Evolutionary conservation across 2,113 vertebrate genomes (phyloP).

Genomic region (Pseudopipra pipra): DNA sequence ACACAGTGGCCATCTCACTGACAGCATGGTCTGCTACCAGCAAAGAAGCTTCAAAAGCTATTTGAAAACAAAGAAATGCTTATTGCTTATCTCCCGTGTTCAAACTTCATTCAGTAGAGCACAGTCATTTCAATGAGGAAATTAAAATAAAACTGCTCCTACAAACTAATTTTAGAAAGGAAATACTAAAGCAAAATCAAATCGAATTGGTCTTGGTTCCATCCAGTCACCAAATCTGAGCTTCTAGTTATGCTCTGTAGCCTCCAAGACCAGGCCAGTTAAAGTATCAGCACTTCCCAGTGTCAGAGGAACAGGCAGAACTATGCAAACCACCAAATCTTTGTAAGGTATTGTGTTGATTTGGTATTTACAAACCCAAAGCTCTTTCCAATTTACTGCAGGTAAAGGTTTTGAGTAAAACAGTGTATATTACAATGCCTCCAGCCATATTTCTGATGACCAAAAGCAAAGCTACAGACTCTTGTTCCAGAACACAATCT

Average conservation of each 20-base stretch:
- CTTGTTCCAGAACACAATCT: background rate
- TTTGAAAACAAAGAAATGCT: background rate
- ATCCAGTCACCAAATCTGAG: background rate
- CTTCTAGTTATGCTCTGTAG: background rate
- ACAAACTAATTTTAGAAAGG: background rate
- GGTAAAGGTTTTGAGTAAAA: background rate
- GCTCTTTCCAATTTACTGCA: background rate
- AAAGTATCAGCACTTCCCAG: background rate
- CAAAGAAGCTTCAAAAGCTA: background rate
- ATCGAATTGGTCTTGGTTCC: background rate
- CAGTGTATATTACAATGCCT: background rate
- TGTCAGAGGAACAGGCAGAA: background rate
- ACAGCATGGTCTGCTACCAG: background rate
- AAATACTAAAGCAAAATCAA: background rate
- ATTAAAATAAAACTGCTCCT: background rate
- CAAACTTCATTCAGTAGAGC: background rate
- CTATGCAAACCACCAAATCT: background rate
- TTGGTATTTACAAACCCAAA: background rate
- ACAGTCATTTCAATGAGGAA: background rate
- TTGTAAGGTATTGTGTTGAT: background rate
- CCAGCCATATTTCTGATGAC: background rate
- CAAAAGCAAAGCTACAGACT: background rate
- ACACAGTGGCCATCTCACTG: background rate
- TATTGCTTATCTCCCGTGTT: background rate
- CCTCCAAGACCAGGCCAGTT: background rate